A percentile compares a stretch with the other conserved stretches of the same genome.
Conservation (phyloP, 2,797 vertebrate genomes). For the Xenops minutus region DNA sequence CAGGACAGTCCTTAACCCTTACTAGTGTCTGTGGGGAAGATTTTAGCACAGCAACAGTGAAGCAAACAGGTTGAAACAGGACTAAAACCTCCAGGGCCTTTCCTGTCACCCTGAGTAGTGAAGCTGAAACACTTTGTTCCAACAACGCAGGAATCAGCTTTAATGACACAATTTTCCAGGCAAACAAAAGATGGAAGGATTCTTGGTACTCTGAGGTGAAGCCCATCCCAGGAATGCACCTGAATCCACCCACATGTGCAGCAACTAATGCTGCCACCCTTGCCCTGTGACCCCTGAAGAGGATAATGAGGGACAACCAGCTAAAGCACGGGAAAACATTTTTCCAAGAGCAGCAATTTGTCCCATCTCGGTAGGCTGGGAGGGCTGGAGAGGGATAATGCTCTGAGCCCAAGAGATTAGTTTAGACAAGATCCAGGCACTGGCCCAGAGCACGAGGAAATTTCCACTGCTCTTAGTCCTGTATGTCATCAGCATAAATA, state of each 20-base stretch:
- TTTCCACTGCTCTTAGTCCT: neutral
- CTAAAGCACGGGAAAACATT: neutral
- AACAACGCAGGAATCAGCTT: neutral
- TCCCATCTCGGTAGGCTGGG: neutral
- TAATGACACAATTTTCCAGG: neutral
- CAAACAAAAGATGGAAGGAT: neutral
- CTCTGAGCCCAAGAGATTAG: neutral
- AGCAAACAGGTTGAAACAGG: neutral
- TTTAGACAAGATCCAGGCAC: neutral
- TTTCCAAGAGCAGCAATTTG: neutral
- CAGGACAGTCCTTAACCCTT: neutral
- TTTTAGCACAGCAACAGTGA: neutral
- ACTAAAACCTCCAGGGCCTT: neutral
- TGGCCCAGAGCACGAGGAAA: neutral
- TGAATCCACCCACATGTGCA: neutral
- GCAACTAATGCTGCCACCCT: neutral
- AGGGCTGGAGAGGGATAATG: neutral
- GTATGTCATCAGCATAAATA: neutral
- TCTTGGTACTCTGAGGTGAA: neutral
- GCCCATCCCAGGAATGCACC: neutral
- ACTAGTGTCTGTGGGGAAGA: neutral
- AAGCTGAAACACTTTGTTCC: neutral
- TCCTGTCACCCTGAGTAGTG: neutral
- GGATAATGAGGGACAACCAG: neutral
- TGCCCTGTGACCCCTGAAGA: fast-evolving